A percentile compares a stretch with the other conserved stretches of the same genome.
phyloP scores from a whole-genome alignment of 35 echinoderm and acorn worm species.

The Lytechinus variegatus region DNA sequence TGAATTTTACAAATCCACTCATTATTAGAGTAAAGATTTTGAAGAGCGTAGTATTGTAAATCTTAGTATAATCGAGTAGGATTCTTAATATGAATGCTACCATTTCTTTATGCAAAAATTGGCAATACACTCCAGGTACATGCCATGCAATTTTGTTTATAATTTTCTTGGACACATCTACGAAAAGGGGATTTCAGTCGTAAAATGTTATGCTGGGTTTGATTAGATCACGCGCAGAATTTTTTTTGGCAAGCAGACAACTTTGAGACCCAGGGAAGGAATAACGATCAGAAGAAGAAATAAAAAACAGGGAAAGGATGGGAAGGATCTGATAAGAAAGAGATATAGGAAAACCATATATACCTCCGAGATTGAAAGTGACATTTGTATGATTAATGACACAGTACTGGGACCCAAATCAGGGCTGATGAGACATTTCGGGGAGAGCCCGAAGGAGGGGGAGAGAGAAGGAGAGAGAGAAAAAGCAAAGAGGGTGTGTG shows the following conservation, averaged over 20 bases:
- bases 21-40: too few relatives aligned
- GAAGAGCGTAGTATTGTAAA: too few relatives aligned
- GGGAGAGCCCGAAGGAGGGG: background rate
- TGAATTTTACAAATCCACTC: too few relatives aligned
- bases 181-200: background rate
- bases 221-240: background rate
- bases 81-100: too few relatives aligned
- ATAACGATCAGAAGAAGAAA: background rate
- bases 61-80: too few relatives aligned
- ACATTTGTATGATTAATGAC: slow-evolving; percentile 41
- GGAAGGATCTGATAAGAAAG: background rate
- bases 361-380: slow-evolving; percentile 19
- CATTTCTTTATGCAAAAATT: too few relatives aligned
- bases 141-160: background rate
- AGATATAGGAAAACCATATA: slow-evolving; percentile 27
- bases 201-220: background rate
- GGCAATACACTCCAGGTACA: too few relatives aligned
- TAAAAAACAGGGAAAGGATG: background rate
- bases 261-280: background rate
- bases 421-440: background rate
- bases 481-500: background rate
- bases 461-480: background rate
- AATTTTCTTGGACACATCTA: background rate
- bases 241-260: background rate
- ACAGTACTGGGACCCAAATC: background rate